These are phyloP conservation scores for Macrosteles quadrilineatus DNA, from an alignment of 1,140 invertebrate species.

Conservation along the genomic window DNA sequence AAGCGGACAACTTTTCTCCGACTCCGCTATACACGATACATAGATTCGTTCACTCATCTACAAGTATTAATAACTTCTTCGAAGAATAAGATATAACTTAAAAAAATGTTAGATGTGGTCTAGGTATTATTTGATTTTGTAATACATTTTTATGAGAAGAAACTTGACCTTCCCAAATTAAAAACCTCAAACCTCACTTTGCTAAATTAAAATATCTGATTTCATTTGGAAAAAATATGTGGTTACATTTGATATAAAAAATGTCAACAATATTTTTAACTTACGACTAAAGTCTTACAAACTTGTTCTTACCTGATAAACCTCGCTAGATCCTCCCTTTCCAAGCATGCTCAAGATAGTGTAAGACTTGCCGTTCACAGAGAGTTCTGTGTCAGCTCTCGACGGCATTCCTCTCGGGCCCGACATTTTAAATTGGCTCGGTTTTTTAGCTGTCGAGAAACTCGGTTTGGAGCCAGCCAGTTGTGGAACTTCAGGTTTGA, in stretches of 20 bases:
- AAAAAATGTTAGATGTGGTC: too few relatives aligned
- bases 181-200: neutral
- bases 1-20: too few relatives aligned
- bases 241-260: too few relatives aligned
- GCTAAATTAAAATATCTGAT: neutral
- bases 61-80: too few relatives aligned
- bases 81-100: too few relatives aligned
- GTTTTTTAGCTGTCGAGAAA: neutral
- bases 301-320: slow-evolving; percentile 44
- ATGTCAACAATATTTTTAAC: too few relatives aligned
- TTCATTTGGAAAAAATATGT: neutral
- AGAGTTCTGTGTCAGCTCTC: slow-evolving; percentile 4
- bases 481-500: neutral
- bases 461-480: neutral
- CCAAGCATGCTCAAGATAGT: slow-evolving; percentile 41
- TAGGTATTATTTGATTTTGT: too few relatives aligned
- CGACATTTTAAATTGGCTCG: neutral
- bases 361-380: slow-evolving; percentile 40
- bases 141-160: too few relatives aligned
- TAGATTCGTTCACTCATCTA: too few relatives aligned
- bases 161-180: neutral
- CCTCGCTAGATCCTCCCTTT: slow-evolving; percentile 44
- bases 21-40: too few relatives aligned
- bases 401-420: neutral
- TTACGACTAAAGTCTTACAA: too few relatives aligned